These are phyloP conservation scores for Ephestia elutella DNA, from an alignment of 1,140 invertebrate genomes.

Conservation along the genomic window DNA sequence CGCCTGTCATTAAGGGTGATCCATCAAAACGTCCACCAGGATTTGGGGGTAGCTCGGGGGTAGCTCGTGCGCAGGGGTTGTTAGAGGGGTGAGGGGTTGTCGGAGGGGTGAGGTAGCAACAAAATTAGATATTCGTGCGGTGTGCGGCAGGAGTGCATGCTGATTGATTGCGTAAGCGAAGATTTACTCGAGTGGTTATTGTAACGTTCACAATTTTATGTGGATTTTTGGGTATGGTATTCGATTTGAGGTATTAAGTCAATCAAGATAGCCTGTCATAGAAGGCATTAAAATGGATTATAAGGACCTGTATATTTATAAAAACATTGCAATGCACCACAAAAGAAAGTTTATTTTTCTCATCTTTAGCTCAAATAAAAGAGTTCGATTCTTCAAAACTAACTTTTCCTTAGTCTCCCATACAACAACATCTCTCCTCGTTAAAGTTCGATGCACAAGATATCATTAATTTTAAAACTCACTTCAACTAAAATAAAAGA, in stretches of 20 bases:
- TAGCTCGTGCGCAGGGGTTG: slow-evolving; percentile 28
- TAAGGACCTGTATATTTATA: too few species aligned
- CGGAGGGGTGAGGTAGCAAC: slow-evolving; percentile 41
- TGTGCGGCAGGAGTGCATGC: slow-evolving; percentile 58
- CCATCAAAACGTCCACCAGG: slow-evolving; percentile 71
- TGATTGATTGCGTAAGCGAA: slow-evolving; percentile 66
- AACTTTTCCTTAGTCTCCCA: not conserved
- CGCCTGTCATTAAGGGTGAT: slow-evolving; percentile 73
- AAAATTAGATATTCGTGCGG: slow-evolving; percentile 72
- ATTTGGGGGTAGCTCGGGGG: slow-evolving; percentile 59
- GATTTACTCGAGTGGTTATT: slow-evolving; percentile 35
- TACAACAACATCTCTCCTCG: not conserved
- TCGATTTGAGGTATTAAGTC: too few species aligned
- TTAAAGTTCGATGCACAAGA: not conserved
- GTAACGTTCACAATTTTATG: not conserved
- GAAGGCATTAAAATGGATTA: too few species aligned
- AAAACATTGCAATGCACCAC: too few species aligned
- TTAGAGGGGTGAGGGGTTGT: slow-evolving; percentile 17
- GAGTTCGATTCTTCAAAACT: not conserved
- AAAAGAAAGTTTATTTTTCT: too few species aligned
- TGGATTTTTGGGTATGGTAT: too few species aligned
- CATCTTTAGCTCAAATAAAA: too few species aligned
- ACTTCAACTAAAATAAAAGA: not conserved
- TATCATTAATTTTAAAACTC: not conserved
- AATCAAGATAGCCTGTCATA: too few species aligned